These are phyloP conservation scores for Vipera latastei DNA, from an alignment of 2,797 vertebrate genomes.

Conservation along the genomic window DNA sequence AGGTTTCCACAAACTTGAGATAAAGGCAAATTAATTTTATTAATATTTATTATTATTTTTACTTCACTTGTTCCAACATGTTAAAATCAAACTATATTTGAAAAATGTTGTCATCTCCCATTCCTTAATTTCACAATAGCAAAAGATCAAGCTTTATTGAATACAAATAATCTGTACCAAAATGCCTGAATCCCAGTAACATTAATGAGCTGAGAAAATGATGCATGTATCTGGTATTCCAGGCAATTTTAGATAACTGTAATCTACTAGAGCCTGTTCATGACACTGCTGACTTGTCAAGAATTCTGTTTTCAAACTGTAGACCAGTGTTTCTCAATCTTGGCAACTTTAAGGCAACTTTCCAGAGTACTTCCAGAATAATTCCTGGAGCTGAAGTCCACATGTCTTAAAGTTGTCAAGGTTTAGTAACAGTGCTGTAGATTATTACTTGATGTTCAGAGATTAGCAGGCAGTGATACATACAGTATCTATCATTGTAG, in stretches of 20 bases:
- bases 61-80: not conserved
- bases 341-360: not conserved
- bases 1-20: constrained; percentile 42
- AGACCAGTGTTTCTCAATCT: not conserved
- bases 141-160: not conserved
- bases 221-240: not conserved
- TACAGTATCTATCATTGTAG: not conserved
- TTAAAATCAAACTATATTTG: not conserved
- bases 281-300: not conserved
- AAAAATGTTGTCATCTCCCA: not conserved
- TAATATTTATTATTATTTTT: not conserved
- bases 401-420: not conserved
- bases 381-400: not conserved
- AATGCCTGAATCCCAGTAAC: not conserved
- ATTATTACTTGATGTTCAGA: not conserved
- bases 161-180: not conserved
- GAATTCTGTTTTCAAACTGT: not conserved
- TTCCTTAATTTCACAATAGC: not conserved
- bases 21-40: constrained; percentile 57
- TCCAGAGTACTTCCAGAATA: not conserved
- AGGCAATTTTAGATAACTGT: not conserved
- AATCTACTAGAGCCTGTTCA: not conserved
- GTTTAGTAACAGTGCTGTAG: not conserved
- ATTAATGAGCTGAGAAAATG: not conserved
- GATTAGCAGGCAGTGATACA: not conserved